A percentile compares a stretch with the other conserved stretches of the same genome.
phyloP scores from a whole-genome alignment of 2,113 vertebrate species.

The Callochromis pleurospilus region DNA sequence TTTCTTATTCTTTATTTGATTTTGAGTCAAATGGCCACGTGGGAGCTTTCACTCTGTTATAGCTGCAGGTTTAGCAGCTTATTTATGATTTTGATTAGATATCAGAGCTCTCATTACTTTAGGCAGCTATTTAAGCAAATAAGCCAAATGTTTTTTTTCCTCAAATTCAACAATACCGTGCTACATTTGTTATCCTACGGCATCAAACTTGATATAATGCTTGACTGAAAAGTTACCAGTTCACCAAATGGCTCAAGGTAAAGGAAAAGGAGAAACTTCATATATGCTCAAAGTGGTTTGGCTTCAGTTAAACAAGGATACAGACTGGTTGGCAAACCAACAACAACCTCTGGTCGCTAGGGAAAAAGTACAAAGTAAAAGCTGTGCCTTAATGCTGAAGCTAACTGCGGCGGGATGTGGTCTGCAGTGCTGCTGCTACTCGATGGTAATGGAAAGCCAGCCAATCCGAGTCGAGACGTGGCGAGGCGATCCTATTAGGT shows the following conservation, averaged over 20 bases:
- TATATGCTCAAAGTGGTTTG: background rate
- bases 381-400: background rate
- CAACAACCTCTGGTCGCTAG: rapidly evolving
- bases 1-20: background rate
- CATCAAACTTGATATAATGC: background rate
- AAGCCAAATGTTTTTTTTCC: rapidly evolving
- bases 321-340: rapidly evolving
- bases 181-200: background rate
- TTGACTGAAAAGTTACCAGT: background rate
- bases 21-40: rapidly evolving
- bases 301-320: background rate
- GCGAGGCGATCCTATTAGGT: background rate
- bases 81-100: background rate
- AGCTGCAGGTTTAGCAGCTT: background rate
- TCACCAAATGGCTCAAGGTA: background rate
- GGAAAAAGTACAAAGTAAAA: background rate
- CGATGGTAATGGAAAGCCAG: background rate
- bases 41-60: background rate
- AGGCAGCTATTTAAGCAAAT: background rate
- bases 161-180: background rate
- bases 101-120: background rate
- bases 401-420: rapidly evolving
- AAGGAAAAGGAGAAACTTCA: background rate
- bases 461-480: rapidly evolving
- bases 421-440: background rate